Evolutionary conservation across 2,888 invertebrate genomes (phyloP).

Genomic region (Pollenia angustigena): DNA sequence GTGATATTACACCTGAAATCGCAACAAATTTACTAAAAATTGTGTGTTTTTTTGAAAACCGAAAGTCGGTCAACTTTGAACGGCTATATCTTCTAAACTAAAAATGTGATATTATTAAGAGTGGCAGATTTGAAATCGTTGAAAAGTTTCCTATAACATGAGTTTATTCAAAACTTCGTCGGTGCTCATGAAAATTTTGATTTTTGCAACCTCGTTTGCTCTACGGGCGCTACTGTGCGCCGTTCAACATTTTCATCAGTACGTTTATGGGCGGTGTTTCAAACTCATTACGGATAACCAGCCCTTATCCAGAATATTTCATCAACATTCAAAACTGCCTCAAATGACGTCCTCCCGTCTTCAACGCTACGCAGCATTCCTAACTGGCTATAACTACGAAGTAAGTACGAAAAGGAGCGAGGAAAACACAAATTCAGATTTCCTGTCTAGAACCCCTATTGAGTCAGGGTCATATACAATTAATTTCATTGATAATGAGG

Average conservation of each 20-base stretch:
- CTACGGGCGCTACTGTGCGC: too few relatives aligned
- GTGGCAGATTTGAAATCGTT: too few relatives aligned
- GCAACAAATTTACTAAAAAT: too few relatives aligned
- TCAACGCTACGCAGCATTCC: slow-evolving; percentile 7
- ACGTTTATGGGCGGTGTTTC: neutral
- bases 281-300: slow-evolving; percentile 12
- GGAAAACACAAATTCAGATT: slow-evolving; percentile 12
- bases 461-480: neutral
- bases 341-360: slow-evolving; percentile 4
- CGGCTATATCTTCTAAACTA: too few relatives aligned
- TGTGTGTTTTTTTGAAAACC: too few relatives aligned
- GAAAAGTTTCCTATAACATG: too few relatives aligned
- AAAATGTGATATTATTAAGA: too few relatives aligned
- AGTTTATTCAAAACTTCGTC: too few relatives aligned
- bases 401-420: neutral
- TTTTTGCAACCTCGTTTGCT: too few relatives aligned
- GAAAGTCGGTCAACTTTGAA: too few relatives aligned
- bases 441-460: neutral
- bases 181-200: too few relatives aligned
- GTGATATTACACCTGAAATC: too few relatives aligned
- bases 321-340: slow-evolving; percentile 24
- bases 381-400: slow-evolving; percentile 13
- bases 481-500: neutral
- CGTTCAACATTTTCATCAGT: slow-evolving; percentile 5
- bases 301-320: slow-evolving; percentile 9